Evolutionary conservation across 2,113 vertebrate species (phyloP), one percentile per base, ranked within the genome.

Genomic region (Herpetotheres cachinnans): DNA sequence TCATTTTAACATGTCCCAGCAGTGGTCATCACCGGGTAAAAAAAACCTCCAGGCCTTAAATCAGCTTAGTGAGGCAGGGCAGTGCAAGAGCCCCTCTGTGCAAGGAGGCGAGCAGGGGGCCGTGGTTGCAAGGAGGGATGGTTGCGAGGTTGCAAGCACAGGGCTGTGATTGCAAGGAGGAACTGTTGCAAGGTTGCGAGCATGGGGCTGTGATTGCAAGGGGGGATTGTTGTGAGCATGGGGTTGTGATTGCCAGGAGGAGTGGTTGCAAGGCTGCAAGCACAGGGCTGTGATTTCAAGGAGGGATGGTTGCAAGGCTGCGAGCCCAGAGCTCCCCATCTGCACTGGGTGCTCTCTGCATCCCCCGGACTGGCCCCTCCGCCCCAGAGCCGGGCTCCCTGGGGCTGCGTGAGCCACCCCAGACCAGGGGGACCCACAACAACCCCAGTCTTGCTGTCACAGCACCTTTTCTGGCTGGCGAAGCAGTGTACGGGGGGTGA

Each of bases 381-480:
- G 2, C 13, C 21, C 21, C 2, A 2, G 21, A 21, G 7, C 17
- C 4, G 2, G 49, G n/a, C 6, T 70, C 47, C 9, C 34, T 7
- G 34, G 16, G 55, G 11, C 26, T 87, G 32, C 3, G 3, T 32
- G 38, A 88, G 38, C 32, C 1, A 0, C 22, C 21, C 21, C 38
- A 32, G 32, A 26, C 6, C 38, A 18, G 11, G 2, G 32, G 18
- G 32, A 38, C 47, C 40, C 34, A 24, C 32, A 46, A 38, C 27
- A 46, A 9, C 24, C 19, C 38, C 50, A 13, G 10, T 59, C 34
- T 34, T 46, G 30, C 32, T 27, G 34, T 67, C 1, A 0, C 62
- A 61, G 12, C 5, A 2, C 17, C 55, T 42, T 70, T 84, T 32
- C 49, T 77, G n/a, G 29, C 63, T 38, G 29, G n/a, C 9, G 25